These are phyloP conservation scores for Vespertilio murinus DNA, from an alignment of 2,797 vertebrate genomes.

Conservation along the genomic window DNA sequence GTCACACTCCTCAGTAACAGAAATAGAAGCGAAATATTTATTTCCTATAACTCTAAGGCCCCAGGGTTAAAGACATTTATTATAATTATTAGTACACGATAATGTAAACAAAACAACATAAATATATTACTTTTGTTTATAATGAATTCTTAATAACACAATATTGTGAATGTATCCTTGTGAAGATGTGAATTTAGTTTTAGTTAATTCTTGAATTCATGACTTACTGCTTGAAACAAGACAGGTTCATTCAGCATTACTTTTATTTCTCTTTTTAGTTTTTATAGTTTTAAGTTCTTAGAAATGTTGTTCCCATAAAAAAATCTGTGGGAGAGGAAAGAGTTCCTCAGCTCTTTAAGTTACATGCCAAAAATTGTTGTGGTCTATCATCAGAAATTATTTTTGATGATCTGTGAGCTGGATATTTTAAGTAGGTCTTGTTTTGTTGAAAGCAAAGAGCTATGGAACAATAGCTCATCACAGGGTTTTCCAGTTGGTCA, in stretches of 20 bases:
- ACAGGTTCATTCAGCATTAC: not conserved
- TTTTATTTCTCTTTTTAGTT: not conserved
- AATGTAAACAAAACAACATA: not conserved
- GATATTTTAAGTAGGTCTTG: not conserved
- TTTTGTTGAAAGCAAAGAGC: not conserved
- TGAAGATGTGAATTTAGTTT: not conserved
- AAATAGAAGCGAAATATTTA: not conserved
- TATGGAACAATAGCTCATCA: not conserved
- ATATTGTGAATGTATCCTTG: not conserved
- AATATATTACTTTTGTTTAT: not conserved
- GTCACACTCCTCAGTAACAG: accelerated
- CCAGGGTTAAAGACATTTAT: not conserved
- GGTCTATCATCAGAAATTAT: not conserved
- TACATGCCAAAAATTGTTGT: not conserved
- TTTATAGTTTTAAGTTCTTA: not conserved
- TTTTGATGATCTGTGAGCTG: not conserved
- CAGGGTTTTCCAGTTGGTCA: accelerated
- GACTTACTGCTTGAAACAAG: not conserved
- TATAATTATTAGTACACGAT: not conserved
- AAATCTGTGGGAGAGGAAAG: not conserved
- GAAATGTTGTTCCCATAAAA: not conserved
- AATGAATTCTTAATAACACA: not conserved
- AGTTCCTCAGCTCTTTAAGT: no score
- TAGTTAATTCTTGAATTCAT: not conserved
- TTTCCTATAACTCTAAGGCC: not conserved